Evolutionary conservation across 2,797 vertebrate genomes (phyloP).

Genomic region (Vipera ursinii): DNA sequence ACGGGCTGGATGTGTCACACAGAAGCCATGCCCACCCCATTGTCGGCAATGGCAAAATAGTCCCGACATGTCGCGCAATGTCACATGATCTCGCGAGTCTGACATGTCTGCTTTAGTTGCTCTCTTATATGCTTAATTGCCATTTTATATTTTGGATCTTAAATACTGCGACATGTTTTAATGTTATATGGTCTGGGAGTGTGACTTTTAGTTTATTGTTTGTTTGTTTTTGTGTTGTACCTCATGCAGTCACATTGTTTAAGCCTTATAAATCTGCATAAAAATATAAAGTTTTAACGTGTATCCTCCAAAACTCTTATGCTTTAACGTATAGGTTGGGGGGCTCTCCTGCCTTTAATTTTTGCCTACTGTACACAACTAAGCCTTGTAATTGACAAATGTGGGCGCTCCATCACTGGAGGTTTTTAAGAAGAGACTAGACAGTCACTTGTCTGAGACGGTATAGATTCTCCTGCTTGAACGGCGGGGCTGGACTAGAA

Average conservation of each 20-base stretch:
- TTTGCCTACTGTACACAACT: not conserved
- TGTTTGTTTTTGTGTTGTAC: not conserved
- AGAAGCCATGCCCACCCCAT: too few species aligned
- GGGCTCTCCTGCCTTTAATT: not conserved
- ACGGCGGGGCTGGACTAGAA: too few species aligned
- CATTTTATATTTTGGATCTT: not conserved
- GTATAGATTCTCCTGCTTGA: too few species aligned
- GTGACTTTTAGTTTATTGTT: not conserved
- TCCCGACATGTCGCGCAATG: too few species aligned
- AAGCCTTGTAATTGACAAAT: not conserved
- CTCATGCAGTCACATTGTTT: not conserved
- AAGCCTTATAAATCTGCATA: not conserved
- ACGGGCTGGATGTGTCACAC: too few species aligned
- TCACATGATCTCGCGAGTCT: too few species aligned
- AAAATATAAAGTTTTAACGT: not conserved
- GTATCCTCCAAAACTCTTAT: not conserved
- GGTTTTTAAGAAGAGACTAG: too few species aligned
- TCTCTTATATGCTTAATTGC: not conserved
- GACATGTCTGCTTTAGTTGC: not conserved
- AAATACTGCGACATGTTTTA: not conserved
- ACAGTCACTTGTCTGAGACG: too few species aligned
- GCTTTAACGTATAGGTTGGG: not conserved
- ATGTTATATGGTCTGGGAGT: not conserved
- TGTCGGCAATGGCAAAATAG: too few species aligned
- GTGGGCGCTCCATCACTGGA: too few species aligned